Base-by-base conservation (phyloP, 2,888 invertebrate genomes). In the Exocentrus adspersus region DNA sequence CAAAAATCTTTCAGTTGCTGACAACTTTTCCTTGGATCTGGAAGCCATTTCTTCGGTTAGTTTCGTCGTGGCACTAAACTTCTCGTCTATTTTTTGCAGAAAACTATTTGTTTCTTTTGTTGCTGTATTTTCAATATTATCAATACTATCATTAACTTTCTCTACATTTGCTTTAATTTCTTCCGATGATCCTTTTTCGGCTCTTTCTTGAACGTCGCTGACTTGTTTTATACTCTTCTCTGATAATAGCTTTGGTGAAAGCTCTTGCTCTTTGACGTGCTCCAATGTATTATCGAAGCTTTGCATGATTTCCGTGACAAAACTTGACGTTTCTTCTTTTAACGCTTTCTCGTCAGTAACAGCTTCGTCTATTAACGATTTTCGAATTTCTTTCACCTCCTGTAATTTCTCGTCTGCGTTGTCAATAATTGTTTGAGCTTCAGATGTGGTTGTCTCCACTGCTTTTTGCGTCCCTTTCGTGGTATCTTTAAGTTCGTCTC, bases 31-130 rank as follows among this genome's bases (percentile, higher is more conserved):
- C 59, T 70, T 68, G 5, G 65, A 32, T 48, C 57, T 52, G 24
- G 67, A 60, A 0, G 70, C 59, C n/a, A 73, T 59, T 68, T 74
- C 68, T 56, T 72, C 64, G 4, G 70, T 67, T 12, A 70, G 50
- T 57, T 73, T 65, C 52, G 67, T 69, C 17, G 69, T 72, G 57
- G 71, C 71, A 37, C 70, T 73, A 57, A 68, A 71, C 52, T 71
- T 70, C 42, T 75, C 75, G 46, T 78, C 78, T 17, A 79, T 72
- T 17, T 77, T 70, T 69, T 74, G 68, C 57, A 76, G 71, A 10
- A 72, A 60, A 9, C 73, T 72, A 0, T 71, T 72, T 0, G 56
- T 59, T 1, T 68, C 57, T 9, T 73, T 75, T 7, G 67, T 66
- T 16, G 70, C 68, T n/a, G 69, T 69, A 6, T 70, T 69, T 12